Conservation (phyloP, 2,888 invertebrate genomes). For the Cheilosia scutellata region DNA sequence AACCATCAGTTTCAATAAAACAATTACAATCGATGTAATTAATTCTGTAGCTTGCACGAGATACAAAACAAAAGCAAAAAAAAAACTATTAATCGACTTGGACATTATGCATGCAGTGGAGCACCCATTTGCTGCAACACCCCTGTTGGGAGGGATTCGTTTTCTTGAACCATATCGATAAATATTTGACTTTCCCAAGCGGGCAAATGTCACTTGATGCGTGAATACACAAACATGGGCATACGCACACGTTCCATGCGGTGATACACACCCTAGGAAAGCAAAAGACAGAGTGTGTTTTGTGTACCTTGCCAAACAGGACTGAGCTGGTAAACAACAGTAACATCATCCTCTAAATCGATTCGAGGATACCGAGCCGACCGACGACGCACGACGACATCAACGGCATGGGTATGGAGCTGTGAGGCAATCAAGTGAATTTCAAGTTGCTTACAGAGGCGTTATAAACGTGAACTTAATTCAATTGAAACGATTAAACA, state of each 20-base stretch:
- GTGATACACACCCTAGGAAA: not conserved
- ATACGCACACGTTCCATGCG: slow-evolving; percentile 1
- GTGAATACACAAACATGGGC: slow-evolving; percentile 45
- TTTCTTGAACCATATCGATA: slow-evolving; percentile 44
- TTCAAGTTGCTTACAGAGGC: slow-evolving; percentile 48
- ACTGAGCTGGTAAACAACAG: slow-evolving; percentile 21
- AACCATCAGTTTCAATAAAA: slow-evolving; percentile 8
- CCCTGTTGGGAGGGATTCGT: slow-evolving; percentile 1
- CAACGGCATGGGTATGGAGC: not conserved
- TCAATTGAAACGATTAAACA: slow-evolving; percentile 64
- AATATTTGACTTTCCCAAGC: slow-evolving; percentile 67
- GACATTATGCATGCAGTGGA: not conserved
- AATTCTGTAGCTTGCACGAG: not conserved
- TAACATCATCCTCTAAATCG: slow-evolving; percentile 25
- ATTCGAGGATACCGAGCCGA: not conserved
- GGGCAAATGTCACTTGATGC: slow-evolving; percentile 53
- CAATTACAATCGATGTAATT: slow-evolving; percentile 29
- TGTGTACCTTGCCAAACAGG: not conserved
- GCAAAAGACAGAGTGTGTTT: slow-evolving; percentile 1
- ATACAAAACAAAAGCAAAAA: too few relatives aligned
- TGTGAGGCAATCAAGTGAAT: slow-evolving; percentile 41
- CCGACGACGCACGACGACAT: too few relatives aligned
- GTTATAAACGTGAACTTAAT: slow-evolving; percentile 33
- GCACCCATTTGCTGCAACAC: not conserved
- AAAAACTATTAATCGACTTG: slow-evolving; percentile 14